Evolutionary conservation across 2,113 vertebrate species (phyloP), one percentile per base, ranked within the genome.

Genomic region (Columbina picui): DNA sequence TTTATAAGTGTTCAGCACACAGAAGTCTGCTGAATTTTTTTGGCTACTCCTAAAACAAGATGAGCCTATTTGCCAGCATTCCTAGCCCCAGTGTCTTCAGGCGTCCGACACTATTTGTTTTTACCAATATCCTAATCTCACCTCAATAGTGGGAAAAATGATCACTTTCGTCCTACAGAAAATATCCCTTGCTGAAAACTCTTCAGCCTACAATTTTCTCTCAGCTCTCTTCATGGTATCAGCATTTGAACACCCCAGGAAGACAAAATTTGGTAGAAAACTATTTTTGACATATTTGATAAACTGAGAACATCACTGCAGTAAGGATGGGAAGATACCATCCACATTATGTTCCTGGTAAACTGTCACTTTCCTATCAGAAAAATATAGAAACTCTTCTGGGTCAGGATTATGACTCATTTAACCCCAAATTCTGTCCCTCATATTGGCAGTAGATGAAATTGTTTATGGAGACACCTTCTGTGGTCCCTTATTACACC

Each of bases 61-160:
- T 0, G 19, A 10, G 38, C 4, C 29, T 67, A 10, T 41, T 4
- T 50, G 38, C 52, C 84, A 89, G 43, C 55, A 47, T 30, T 81
- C 47, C 26, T 3, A 56, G 63, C 11, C 25, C 21, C 32, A 22
- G 14, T 10, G 7, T 32, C 36, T 30, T 29, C 45, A 39, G 17
- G 9, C 57, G 14, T 21, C 53, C 18, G 27, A 36, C 19, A 13
- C 14, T 9, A 21, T 21, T 38, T 68, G 23, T 32, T 55, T 60
- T 84, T 20, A 76, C 32, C 34, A 52, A 20, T 11, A 38, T 7
- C 17, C 25, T 16, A 16, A 22, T 32, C 15, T 84, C 64, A 50
- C 23, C 29, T 22, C 4, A 0, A 59, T 32, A 27, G 1, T 34
- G 57, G 17, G 17, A 3, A 71, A 84, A 74, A 60, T 0, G 0